Evolutionary conservation across 2,113 vertebrate species (phyloP).

Genomic region (Bujurquina vittata): DNA sequence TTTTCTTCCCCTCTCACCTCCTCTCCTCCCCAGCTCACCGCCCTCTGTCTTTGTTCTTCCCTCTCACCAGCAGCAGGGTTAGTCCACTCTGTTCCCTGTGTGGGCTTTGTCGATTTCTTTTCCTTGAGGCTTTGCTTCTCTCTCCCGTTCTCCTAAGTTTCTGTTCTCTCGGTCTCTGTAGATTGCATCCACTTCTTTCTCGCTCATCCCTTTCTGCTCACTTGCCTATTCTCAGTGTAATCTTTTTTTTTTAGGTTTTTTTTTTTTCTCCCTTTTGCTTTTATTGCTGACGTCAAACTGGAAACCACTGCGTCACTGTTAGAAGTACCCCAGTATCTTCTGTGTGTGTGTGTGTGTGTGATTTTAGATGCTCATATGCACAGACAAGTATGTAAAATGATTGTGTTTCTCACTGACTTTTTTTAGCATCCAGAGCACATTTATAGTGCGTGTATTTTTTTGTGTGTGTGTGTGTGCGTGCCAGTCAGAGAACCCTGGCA

Average conservation of each 20-base stretch:
- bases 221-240: conserved; percentile 1
- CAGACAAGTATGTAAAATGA: conserved; percentile 2
- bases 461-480: neutral
- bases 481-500: neutral
- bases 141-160: conserved; percentile 37
- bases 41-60: conserved; percentile 52
- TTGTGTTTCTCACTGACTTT: conserved; percentile 31
- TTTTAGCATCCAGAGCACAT: neutral
- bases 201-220: neutral
- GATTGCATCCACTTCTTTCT: conserved; percentile 9
- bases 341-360: neutral
- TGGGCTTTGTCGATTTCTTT: conserved; percentile 55
- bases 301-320: conserved; percentile 18
- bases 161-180: conserved; percentile 2
- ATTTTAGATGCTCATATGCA: neutral
- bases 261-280: neutral
- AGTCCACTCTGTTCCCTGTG: conserved; percentile 52
- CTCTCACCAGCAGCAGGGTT: conserved; percentile 46
- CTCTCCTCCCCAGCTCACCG: conserved; percentile 27
- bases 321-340: neutral
- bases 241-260: neutral
- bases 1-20: conserved; percentile 35
- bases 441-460: neutral
- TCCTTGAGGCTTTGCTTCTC: conserved; percentile 49
- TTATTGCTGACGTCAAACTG: conserved; percentile 46